Base-by-base conservation (phyloP, 2,113 vertebrate genomes). In the Menura novaehollandiae region DNA sequence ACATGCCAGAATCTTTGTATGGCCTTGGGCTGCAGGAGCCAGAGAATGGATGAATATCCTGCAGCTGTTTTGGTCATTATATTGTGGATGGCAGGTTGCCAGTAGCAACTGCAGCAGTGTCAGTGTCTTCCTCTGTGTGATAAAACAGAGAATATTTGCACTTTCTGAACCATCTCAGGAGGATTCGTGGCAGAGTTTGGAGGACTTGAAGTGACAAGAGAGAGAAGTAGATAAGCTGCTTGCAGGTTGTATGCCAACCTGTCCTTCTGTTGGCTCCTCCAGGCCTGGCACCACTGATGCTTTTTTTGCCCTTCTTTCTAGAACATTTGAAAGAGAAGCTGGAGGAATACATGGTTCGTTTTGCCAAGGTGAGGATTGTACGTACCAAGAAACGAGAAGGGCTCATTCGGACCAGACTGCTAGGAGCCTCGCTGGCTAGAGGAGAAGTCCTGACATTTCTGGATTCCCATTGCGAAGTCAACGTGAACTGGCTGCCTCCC, bases 381-480 rank as follows among this genome's bases (percentile, higher is more conserved):
- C 98, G 99, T 41, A 99, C 99, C 53, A 99, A 98, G 97, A 99
- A 98, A 87, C 98, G 99, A 39, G 99, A 99, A 95, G 99, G 99
- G 53, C 98, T 99, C 52, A 99, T 99, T 93, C 98, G 99, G 43
- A 99, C 99, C 20, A 97, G 99, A 14, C 98, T 99, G 46, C 93
- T 99, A 46, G 99, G 99, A 74, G 99, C 99, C 13, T 98, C 98
- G 0, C 94, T 98, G 97, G 99, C 99, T 16, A 98, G 97, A 97
- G 99, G 99, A 92, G 98, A 99, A 93, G 98, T 99, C 81, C 93
- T 99, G 87, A 99, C 99, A 2, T 99, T 99, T 94, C 96, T 99
- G 88, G 99, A 99, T 90, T 99, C 99, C n/a, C 99, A 99, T 92
- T 99, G 99, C 2, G 99, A 99, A 95, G 98, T 99, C 96, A 99